Base-by-base conservation (phyloP, 2,113 vertebrate genomes). In the Neotoma lepida region DNA sequence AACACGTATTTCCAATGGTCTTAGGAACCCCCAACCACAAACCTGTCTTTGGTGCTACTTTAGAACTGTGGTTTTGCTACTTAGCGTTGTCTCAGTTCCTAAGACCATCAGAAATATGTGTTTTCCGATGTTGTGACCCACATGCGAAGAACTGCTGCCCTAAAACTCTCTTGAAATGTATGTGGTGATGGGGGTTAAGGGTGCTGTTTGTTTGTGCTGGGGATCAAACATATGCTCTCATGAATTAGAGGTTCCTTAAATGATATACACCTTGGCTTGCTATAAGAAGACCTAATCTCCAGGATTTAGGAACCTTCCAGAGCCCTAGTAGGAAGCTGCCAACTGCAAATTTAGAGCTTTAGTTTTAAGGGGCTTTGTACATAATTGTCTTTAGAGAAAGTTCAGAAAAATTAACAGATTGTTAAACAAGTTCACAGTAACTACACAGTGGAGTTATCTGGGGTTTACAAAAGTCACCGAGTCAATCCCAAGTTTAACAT, bases 271-370 rank as follows among this genome's bases (percentile, higher is more conserved):
- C 39, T 63, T 49, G 51, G 33, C 5, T 61, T 61, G n/a, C 39
- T 33, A 76, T 39, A 63, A 28, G 66, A 95, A 93, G 28, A 90
- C 13, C 35, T 77, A 81, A 71, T 97, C 64, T 88, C 46, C 35
- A 82, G 56, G 63, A 87, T 1, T 93, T 81, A 88, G 35, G 70
- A 91, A 56, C 30, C 22, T 41, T 78, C 33, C n/a, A 84, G 46
- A 63, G 18, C 70, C 33, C 44, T n/a, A 33, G 49, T 17, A 93
- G 54, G 35, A 90, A 12, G 71, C 54, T 93, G 77, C 54, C 77
- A 96, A 96, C 26, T 86, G 77, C 86, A 91, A 89, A 90, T 54
- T 54, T 41, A 61, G 35, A 96, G 77, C 95, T 86, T 78, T 93
- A 51, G 22, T 86, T 81, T 88, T 91, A 90, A 97, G 64, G 93